A percentile compares a stretch with the other conserved stretches of the same genome.
phyloP scores from a whole-genome alignment of 2,888 invertebrate species.

The Caenorhabditis macrosperma region DNA sequence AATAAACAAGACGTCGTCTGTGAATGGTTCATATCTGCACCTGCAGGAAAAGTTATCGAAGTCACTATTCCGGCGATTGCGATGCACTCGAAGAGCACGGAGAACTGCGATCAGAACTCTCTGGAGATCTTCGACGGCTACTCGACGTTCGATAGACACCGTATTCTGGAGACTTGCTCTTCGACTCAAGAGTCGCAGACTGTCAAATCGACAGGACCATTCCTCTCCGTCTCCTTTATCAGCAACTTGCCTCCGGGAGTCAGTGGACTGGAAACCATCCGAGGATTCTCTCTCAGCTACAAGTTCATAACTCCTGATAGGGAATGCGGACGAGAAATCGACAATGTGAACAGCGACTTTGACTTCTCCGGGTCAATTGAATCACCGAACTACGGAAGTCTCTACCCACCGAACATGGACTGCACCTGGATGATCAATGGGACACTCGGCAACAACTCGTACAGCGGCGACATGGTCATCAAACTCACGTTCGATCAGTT shows the following conservation, averaged over 20 bases:
- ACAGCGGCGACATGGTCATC: conserved; percentile 42
- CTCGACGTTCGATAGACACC: conserved; percentile 50
- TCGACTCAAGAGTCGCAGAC: conserved; percentile 29
- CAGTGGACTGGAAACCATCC: conserved; percentile 23
- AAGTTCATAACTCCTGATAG: conserved; percentile 64
- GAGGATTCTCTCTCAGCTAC: conserved; percentile 71
- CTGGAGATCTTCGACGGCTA: conserved; percentile 69
- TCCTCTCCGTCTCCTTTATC: conserved; percentile 56
- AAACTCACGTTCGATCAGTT: conserved; percentile 61
- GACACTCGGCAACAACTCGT: conserved; percentile 30
- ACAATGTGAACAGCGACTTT: conserved; percentile 47
- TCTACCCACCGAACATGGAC: conserved; percentile 81
- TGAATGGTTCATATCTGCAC: conserved; percentile 67
- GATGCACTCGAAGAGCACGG: conserved; percentile 60
- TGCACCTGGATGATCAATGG: conserved; percentile 81
- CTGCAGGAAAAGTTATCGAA: conserved; percentile 66
- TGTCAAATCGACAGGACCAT: conserved; percentile 62
- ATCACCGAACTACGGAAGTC: conserved; percentile 73
- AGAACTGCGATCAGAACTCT: conserved; percentile 71
- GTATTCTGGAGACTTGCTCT: conserved; percentile 57
- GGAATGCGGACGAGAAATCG: conserved; percentile 62
- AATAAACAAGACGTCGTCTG: conserved; percentile 63
- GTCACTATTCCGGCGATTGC: conserved; percentile 65
- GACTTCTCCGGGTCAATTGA: conserved; percentile 68
- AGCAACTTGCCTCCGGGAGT: conserved; percentile 52